Evolutionary conservation across 2,797 vertebrate species (phyloP), one percentile per base, ranked within the genome.

Genomic region (Monodelphis domestica): DNA sequence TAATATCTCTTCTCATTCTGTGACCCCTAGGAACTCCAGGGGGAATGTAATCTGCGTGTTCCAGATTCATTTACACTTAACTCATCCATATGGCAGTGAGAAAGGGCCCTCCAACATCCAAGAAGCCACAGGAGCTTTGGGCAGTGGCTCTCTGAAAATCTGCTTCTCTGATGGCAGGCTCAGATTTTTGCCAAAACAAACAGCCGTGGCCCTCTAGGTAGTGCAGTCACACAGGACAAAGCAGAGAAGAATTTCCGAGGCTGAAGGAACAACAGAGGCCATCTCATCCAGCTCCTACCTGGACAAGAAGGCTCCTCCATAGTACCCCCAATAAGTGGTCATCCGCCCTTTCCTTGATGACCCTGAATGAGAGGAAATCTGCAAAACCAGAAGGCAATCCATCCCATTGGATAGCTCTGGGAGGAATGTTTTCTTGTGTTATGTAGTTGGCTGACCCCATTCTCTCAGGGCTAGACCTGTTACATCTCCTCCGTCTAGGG

Each of bases 21-120:
- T 52, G 87, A 88, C 52, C 52, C 87, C 30, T 53, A 88, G 12
- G 87, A 88, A 88, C 87, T 88, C 52, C 52, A 51, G 52, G 87
- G 51, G 87, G 87, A 88, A 88, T 88, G 50, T 52, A 88, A 88
- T 88, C 87, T 88, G 87, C 87, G 33, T 88, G 87, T 88, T 88
- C 52, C 87, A 88, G 70, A 45, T 78, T 78, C 70, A 78, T 78
- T 78, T 78, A 78, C 70, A 78, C 70, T 78, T 78, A 78, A 88
- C 87, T 88, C 87, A 88, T 88, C 87, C 87, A 88, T 88, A 88
- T 88, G 87, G 87, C 51, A 88, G 50, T 88, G n/a, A 53, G 28
- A 53, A 88, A 88, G 87, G 52, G 87, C 52, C 52, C 50, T 88
- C 50, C 52, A 53, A 88, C 52, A 88, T 88, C 87, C 87, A 88